A percentile compares a stretch with the other conserved stretches of the same genome.
phyloP scores from a whole-genome alignment of 1,140 invertebrate species.

The Atta texana region DNA sequence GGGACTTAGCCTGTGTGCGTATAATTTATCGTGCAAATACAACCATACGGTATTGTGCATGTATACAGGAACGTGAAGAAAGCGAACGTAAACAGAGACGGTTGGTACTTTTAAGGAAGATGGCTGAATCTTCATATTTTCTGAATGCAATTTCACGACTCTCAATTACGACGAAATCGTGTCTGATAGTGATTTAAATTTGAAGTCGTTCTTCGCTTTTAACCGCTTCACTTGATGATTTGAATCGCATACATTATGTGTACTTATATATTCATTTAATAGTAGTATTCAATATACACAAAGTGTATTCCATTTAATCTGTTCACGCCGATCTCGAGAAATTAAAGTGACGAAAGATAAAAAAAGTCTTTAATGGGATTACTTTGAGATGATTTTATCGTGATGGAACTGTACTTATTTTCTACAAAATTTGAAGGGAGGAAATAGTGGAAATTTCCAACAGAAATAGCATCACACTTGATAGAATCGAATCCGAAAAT shows the following conservation, averaged over 20 bases:
- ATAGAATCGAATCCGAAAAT: too few relatives aligned
- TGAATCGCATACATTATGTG: background rate
- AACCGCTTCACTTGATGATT: background rate
- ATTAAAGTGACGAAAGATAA: too few relatives aligned
- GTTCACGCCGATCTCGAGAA: too few relatives aligned
- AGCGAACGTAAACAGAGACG: background rate
- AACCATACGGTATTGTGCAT: background rate
- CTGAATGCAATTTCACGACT: background rate
- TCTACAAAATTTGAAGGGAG: too few relatives aligned
- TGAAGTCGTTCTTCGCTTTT: constrained; percentile 2
- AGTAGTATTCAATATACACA: background rate
- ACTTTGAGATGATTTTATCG: too few relatives aligned
- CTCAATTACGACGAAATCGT: constrained; percentile 22
- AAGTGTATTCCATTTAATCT: too few relatives aligned
- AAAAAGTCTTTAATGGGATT: too few relatives aligned
- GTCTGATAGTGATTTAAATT: constrained; percentile 9
- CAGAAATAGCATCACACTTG: too few relatives aligned
- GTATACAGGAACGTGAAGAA: background rate
- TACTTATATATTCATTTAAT: background rate
- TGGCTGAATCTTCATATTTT: constrained; percentile 18
- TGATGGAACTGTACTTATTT: too few relatives aligned
- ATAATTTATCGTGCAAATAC: background rate
- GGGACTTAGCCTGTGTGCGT: background rate
- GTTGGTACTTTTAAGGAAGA: constrained; percentile 40
- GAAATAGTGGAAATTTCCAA: too few relatives aligned